Conservation (phyloP, 1,140 invertebrate species). For the Drosophila biarmipes region DNA sequence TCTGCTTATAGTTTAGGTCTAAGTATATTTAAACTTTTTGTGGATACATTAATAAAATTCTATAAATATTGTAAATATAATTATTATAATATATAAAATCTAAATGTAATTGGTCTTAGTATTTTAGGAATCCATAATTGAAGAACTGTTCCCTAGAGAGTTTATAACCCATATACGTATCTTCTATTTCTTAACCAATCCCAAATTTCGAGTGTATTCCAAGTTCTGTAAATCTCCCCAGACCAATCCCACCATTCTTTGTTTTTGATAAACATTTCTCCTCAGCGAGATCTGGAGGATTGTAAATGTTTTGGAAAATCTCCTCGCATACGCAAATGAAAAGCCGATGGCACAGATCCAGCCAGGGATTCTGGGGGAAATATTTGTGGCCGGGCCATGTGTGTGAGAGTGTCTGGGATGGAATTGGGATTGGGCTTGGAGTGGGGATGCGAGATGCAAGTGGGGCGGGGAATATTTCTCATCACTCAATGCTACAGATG, state of each 20-base stretch:
- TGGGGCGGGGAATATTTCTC: conserved; percentile 46
- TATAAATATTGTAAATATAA: too few species aligned
- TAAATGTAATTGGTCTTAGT: too few species aligned
- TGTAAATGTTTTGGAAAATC: conserved; percentile 72
- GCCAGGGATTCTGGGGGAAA: conserved; percentile 16
- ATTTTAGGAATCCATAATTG: too few species aligned
- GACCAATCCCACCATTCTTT: conserved; percentile 1
- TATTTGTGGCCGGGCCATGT: conserved; percentile 60
- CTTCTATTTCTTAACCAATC: too few species aligned
- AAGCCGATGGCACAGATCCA: conserved; percentile 37
- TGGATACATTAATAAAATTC: too few species aligned
- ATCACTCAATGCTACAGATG: conserved; percentile 75
- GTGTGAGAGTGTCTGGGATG: conserved; percentile 24
- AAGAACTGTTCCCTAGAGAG: too few species aligned
- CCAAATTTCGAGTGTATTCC: background rate
- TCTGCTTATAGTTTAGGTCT: too few species aligned
- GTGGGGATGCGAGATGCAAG: conserved; percentile 2
- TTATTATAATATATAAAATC: too few species aligned
- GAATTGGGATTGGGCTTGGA: background rate
- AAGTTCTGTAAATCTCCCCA: background rate
- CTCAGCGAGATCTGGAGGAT: conserved; percentile 38
- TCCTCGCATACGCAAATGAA: conserved; percentile 46
- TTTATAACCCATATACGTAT: too few species aligned
- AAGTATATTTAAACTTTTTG: too few species aligned
- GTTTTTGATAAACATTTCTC: conserved; percentile 51